Conservation (phyloP, 2,113 vertebrate genomes). For the Lynx canadensis region DNA sequence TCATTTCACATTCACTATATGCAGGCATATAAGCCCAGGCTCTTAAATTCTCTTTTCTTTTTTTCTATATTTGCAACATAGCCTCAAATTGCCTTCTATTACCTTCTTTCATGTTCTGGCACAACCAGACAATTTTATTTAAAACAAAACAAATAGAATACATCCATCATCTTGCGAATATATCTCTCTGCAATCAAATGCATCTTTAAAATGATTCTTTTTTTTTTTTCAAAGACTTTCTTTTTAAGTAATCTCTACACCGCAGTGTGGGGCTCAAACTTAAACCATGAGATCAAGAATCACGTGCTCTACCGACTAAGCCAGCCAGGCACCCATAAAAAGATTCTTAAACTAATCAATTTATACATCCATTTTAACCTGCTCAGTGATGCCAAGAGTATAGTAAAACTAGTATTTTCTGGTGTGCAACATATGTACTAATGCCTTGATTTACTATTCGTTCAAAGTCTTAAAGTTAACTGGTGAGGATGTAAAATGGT, state of each 20-base stretch:
- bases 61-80: not conserved
- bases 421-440: not conserved
- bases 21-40: not conserved
- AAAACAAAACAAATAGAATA: not conserved
- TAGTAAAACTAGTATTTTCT: not conserved
- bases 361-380: not conserved
- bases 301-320: not conserved
- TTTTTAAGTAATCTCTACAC: not conserved
- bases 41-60: not conserved
- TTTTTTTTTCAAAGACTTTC: not conserved
- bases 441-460: not conserved
- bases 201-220: not conserved
- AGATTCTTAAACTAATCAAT: not conserved
- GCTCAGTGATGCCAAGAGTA: not conserved
- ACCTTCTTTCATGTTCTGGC: not conserved
- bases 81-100: not conserved
- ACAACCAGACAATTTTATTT: conserved; percentile 19
- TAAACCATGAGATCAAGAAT: not conserved
- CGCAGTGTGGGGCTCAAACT: not conserved
- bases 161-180: not conserved
- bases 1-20: not conserved
- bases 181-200: not conserved
- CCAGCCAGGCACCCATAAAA: not conserved
- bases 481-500: not conserved
- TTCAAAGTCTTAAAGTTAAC: conserved; percentile 31